Base-by-base conservation (phyloP, 2,113 vertebrate species). In the Pogona vitticeps region DNA sequence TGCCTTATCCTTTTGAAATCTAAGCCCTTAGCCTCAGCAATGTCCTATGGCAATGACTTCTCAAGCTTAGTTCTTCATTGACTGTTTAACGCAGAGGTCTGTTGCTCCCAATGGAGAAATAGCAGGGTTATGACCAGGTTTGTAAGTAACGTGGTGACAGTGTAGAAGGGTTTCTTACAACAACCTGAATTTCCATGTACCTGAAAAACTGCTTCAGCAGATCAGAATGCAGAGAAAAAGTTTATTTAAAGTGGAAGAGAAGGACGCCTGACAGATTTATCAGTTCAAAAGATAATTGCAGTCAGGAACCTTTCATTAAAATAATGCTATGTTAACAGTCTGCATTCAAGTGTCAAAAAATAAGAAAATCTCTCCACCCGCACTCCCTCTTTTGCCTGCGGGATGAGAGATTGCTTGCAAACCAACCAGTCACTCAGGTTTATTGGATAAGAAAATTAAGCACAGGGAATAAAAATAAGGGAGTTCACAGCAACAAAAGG, bases 351-450 rank as follows among this genome's bases (percentile, higher is more conserved):
- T 84, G 76, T 76, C 67, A 80, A 84, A n/a, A 80, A 84, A 58
- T 59, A 58, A 80, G 67, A 84, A 73, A 46, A 80, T 58, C 73
- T 40, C 52, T 76, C 82, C 56, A 70, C 81, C 46, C 46, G 5
- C 46, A 52, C 46, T 52, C 46, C 46, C 67, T 79, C 78, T 76
- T 84, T 82, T 17, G 40, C 70, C 70, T 67, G 59, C 33, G 68
- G 82, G 82, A 56, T 4, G 68, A 58, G 76, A 73, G 76, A 73
- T 80, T 80, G 70, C 75, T 38, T 75, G 68, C 70, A 76, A 84
- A 88, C 87, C 82, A 88, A 88, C 76, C 87, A 84, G 76, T 88
- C n/a, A 36, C 68, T 80, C 76, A 76, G 70, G 87, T 88, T 88
- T 80, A 65, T 88, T 80, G 82, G 76, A 80, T 84, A 73, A 72